Percentiles rank a stretch among this genome's conserved stretches.
phyloP scores from a whole-genome alignment of 2,797 vertebrate species.

The Tamandua tetradactyla region DNA sequence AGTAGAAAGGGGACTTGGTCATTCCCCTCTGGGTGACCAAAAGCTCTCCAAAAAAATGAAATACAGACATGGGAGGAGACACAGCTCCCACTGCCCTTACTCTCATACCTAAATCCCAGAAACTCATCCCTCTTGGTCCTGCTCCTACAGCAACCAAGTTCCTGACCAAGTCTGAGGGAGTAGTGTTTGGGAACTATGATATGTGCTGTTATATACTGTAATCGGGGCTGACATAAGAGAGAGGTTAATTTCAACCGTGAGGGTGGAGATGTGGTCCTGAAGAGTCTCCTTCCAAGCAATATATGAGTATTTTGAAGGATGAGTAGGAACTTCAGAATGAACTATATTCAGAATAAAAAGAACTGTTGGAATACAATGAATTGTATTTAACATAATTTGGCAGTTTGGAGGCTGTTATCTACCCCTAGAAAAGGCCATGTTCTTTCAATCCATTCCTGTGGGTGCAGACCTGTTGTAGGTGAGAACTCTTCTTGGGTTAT shows the following conservation, averaged over 20 bases:
- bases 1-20: neutral
- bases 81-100: neutral
- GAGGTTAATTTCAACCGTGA: neutral
- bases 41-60: neutral
- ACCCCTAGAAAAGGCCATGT: no score
- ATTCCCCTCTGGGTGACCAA: neutral
- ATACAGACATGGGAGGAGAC: neutral
- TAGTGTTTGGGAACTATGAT: neutral
- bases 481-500: no score
- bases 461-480: no score
- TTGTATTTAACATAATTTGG: neutral
- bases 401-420: no score
- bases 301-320: neutral
- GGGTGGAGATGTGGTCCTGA: neutral
- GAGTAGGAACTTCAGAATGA: neutral
- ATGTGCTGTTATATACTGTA: neutral
- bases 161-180: neutral
- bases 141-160: neutral
- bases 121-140: neutral
- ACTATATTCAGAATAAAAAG: conserved; percentile 1
- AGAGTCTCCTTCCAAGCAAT: neutral
- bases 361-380: neutral
- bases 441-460: no score
- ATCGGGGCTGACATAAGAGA: neutral
- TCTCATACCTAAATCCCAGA: neutral